Evolutionary conservation across 92 coral and sea anemone species (phyloP).

Genomic region (Zoanthus solanderi): DNA sequence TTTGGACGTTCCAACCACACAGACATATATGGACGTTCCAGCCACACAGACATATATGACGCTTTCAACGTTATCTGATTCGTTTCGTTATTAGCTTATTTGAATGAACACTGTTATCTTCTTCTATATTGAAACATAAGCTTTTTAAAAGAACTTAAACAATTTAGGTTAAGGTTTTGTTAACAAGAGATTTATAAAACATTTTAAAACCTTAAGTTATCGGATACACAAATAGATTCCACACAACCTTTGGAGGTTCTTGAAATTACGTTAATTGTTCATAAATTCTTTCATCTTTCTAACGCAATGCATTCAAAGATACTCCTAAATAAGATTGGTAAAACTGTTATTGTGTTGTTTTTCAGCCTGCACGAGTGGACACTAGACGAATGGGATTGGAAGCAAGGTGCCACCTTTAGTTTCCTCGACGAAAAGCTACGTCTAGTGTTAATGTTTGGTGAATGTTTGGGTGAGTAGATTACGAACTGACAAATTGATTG

Average conservation of each 20-base stretch:
- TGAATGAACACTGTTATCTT: too few species aligned
- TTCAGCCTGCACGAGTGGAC: conserved; percentile 67
- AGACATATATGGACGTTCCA: too few species aligned
- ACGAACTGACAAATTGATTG: too few species aligned
- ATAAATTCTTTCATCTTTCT: background rate
- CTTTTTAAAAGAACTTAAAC: background rate
- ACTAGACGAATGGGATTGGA: conserved; percentile 59
- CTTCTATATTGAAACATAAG: background rate
- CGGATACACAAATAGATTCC: background rate
- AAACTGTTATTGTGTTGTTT: background rate
- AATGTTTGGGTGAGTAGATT: background rate
- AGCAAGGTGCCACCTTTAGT: conserved; percentile 48
- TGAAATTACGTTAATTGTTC: background rate
- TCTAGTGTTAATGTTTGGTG: conserved; percentile 44
- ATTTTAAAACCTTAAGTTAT: background rate
- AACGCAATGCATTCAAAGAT: background rate
- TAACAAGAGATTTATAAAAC: background rate
- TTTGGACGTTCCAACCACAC: too few species aligned
- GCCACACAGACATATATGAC: too few species aligned
- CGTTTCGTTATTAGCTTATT: too few species aligned
- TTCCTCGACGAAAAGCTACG: conserved; percentile 53
- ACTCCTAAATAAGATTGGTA: background rate
- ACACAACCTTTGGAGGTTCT: background rate
- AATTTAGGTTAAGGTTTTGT: background rate
- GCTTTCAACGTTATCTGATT: too few species aligned